These are phyloP conservation scores for Polypterus senegalus DNA, from an alignment of 2,113 vertebrate genomes.

Conservation along the genomic window DNA sequence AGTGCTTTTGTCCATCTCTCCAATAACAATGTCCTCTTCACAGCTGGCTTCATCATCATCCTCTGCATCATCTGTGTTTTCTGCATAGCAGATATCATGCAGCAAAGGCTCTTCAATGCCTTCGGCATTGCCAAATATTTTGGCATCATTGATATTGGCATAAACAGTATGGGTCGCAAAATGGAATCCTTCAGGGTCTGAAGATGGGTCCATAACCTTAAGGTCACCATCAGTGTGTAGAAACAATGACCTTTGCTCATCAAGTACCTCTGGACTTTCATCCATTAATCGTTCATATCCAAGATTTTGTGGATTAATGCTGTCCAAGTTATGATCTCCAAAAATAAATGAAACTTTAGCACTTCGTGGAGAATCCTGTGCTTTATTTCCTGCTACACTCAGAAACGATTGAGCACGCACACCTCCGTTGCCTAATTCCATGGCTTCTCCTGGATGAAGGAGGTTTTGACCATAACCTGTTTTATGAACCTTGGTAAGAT, in stretches of 20 bases:
- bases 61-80: constrained; percentile 85
- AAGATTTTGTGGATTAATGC: constrained; percentile 71
- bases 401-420: constrained; percentile 60
- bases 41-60: constrained; percentile 95
- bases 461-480: constrained; percentile 54
- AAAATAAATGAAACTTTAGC: constrained; percentile 98
- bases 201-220: constrained; percentile 68
- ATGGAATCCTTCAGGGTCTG: constrained; percentile 71
- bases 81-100: constrained; percentile 90
- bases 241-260: constrained; percentile 70
- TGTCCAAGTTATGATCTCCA: constrained; percentile 75
- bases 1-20: constrained; percentile 70
- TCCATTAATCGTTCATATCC: constrained; percentile 89
- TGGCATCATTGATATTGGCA: constrained; percentile 70
- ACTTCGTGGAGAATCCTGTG: constrained; percentile 72
- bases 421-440: constrained; percentile 56
- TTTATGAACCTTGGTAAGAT: constrained; percentile 67
- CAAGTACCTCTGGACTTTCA: constrained; percentile 71
- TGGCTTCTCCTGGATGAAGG: constrained; percentile 49
- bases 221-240: constrained; percentile 71
- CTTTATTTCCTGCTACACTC: constrained; percentile 65
- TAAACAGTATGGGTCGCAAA: constrained; percentile 75
- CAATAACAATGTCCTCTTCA: constrained; percentile 78
- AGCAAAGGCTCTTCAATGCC: constrained; percentile 89
- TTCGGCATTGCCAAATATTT: constrained; percentile 73